phyloP scores from a whole-genome alignment of 2,888 invertebrate species.

The Microplitis deprimator region DNA sequence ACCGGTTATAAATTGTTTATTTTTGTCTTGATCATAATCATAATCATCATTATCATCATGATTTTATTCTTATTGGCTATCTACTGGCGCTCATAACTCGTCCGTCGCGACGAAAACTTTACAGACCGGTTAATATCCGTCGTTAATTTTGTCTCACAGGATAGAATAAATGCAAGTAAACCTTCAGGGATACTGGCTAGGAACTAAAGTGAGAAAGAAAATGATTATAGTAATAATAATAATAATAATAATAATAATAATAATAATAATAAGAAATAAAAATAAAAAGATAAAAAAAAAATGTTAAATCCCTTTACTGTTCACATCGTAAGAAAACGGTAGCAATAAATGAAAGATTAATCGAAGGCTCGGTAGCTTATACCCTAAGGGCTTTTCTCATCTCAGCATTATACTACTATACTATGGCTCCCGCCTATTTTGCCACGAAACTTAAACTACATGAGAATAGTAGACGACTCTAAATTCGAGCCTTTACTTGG shows the following conservation, averaged over 20 bases:
- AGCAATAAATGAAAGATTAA: conserved; percentile 42
- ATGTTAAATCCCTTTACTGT: conserved; percentile 34
- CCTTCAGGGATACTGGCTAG: neutral
- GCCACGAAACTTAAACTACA: neutral
- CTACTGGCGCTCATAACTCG: conserved; percentile 21
- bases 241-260: neutral
- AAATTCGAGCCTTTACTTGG: neutral
- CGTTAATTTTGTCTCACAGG: conserved; percentile 33
- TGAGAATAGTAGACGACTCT: neutral
- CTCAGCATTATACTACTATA: neutral
- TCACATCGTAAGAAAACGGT: conserved; percentile 23
- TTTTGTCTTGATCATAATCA: conserved; percentile 5
- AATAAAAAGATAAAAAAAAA: conserved; percentile 12
- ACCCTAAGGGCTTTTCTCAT: conserved; percentile 21
- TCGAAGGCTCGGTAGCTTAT: conserved; percentile 27
- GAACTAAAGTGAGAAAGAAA: conserved; percentile 13
- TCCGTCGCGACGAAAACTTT: conserved; percentile 36
- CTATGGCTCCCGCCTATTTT: neutral
- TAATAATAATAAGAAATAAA: neutral
- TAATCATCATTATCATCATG: neutral
- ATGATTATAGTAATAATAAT: neutral
- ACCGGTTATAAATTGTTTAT: conserved; percentile 28
- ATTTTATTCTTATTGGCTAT: conserved; percentile 8
- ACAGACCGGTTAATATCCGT: conserved; percentile 37
- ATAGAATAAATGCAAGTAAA: conserved; percentile 5